A percentile compares a stretch with the other conserved stretches of the same genome.
Evolutionary conservation across 30 jellyfish, hydroid and myxozoan species (phyloP).

Genomic region (Nemopilema nomurai): DNA sequence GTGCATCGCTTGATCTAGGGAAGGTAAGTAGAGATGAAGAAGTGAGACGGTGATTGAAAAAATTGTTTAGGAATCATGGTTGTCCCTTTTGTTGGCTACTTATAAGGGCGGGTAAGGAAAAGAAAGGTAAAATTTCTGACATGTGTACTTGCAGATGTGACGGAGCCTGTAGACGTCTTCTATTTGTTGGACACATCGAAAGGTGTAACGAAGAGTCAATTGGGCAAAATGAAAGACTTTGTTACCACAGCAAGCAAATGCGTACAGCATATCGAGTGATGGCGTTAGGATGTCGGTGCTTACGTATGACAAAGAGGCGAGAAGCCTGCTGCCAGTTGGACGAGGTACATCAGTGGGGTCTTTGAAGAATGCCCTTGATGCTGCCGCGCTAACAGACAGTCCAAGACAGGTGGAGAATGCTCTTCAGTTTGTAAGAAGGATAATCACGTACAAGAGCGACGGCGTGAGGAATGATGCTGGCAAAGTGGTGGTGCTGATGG

Average conservation of each 20-base stretch:
- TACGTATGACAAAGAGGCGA: background rate
- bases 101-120: too few species aligned
- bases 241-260: background rate
- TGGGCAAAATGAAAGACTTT: conserved; percentile 8
- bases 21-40: too few species aligned
- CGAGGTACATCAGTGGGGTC: conserved; percentile 7
- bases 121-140: background rate
- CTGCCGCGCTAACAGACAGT: conserved; percentile 36
- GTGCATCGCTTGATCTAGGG: too few species aligned
- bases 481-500: conserved; percentile 14
- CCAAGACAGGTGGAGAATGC: conserved; percentile 53
- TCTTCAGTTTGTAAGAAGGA: conserved; percentile 16
- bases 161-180: conserved; percentile 27
- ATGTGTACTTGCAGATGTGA: conserved; percentile 17
- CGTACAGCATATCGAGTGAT: conserved; percentile 15
- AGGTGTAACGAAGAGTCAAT: conserved; percentile 20
- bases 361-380: background rate
- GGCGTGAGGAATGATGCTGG: background rate
- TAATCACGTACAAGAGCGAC: background rate
- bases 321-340: background rate
- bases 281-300: conserved; percentile 6
- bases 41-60: background rate
- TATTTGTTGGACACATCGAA: conserved; percentile 48
- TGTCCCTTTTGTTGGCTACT: too few species aligned
- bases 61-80: background rate